Conservation (phyloP, 2,888 invertebrate genomes). For the Ernsta delagoae region DNA sequence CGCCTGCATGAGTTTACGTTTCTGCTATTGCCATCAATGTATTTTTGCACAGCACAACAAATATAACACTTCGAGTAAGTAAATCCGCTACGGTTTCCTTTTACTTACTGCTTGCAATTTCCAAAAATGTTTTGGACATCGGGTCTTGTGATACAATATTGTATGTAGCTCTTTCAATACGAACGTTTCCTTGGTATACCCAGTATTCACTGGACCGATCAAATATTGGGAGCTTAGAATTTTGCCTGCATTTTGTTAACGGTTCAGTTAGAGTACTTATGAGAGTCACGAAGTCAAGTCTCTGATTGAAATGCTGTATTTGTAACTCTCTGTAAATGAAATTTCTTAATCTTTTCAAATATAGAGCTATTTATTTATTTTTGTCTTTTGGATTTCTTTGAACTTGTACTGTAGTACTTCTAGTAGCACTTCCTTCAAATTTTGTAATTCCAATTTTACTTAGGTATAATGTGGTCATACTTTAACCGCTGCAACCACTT, state of each 20-base stretch:
- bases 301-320: not conserved
- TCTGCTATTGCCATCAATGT: conserved; percentile 4
- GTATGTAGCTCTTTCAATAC: not conserved
- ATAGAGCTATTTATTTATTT: too few relatives aligned
- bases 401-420: too few relatives aligned
- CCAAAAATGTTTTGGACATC: not conserved
- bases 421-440: too few relatives aligned
- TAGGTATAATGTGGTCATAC: too few relatives aligned
- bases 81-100: conserved; percentile 1
- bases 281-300: not conserved
- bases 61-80: not conserved
- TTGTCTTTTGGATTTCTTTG: too few relatives aligned
- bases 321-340: not conserved
- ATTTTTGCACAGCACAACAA: not conserved
- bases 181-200: not conserved
- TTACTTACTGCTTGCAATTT: not conserved
- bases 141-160: not conserved
- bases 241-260: not conserved
- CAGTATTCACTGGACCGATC: not conserved
- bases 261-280: not conserved
- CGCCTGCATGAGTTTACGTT: not conserved
- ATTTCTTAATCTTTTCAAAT: too few relatives aligned
- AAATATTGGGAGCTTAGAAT: not conserved
- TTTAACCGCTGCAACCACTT: too few relatives aligned
- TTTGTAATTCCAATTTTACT: too few relatives aligned